These are phyloP conservation scores for Sprattus sprattus DNA, from an alignment of 2,113 vertebrate species.

Conservation along the genomic window DNA sequence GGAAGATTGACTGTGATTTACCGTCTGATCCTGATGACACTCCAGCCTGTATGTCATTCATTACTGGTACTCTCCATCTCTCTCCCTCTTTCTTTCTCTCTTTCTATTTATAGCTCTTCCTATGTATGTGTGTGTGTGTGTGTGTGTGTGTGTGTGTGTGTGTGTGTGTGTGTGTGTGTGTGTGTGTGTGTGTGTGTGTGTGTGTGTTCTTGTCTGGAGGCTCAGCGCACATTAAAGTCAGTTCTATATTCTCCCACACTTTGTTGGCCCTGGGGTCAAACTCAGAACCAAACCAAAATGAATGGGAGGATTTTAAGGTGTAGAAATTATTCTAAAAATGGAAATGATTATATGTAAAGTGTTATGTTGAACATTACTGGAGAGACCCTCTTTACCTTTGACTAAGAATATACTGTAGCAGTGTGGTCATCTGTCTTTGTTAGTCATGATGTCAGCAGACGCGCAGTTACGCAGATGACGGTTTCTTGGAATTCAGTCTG, in stretches of 20 bases:
- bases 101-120: background rate
- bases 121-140: background rate
- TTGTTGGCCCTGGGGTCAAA: background rate
- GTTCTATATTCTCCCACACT: background rate
- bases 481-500: background rate
- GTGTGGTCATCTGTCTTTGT: background rate
- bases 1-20: conserved; percentile 61
- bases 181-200: background rate
- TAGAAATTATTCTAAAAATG: background rate
- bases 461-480: background rate
- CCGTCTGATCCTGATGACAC: conserved; percentile 58
- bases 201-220: background rate
- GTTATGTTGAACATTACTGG: no score
- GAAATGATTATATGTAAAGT: background rate
- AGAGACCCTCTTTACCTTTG: background rate
- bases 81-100: conserved; percentile 22
- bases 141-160: background rate
- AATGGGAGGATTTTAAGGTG: no score
- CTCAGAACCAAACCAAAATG: no score
- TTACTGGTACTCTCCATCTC: background rate
- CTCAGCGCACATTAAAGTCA: background rate
- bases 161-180: background rate
- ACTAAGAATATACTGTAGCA: background rate
- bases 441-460: background rate
- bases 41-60: conserved; percentile 52